phyloP scores from a whole-genome alignment of 2,113 vertebrate genomes.

The Aegotheles bennettii region DNA sequence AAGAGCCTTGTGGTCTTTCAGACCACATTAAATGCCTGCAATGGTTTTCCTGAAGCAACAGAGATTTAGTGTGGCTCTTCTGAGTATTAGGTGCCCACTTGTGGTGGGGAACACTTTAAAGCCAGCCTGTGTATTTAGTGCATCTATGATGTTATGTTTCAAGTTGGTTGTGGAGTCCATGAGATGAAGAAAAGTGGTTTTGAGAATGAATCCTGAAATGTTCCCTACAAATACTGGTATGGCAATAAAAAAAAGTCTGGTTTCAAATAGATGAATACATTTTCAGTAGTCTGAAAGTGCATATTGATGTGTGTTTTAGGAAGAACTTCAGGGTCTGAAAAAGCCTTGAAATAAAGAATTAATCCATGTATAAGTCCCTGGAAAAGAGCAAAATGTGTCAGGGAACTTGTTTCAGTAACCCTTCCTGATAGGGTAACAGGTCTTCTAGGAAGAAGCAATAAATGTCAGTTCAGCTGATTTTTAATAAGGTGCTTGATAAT shows the following conservation, averaged over 20 bases:
- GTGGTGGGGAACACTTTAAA: background rate
- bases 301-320: background rate
- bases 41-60: background rate
- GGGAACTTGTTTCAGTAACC: background rate
- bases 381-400: background rate
- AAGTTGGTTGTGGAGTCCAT: background rate
- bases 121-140: background rate
- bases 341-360: background rate
- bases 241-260: background rate
- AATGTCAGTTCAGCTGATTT: background rate
- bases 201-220: background rate
- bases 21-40: background rate
- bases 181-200: background rate
- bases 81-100: background rate
- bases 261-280: background rate
- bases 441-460: background rate
- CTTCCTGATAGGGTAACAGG: background rate
- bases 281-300: background rate
- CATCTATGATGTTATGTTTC: background rate
- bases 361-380: background rate
- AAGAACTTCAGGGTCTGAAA: background rate
- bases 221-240: background rate
- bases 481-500: background rate
- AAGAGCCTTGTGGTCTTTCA: background rate
- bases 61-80: background rate